Base-by-base conservation (phyloP, 2,113 vertebrate species). In the Pelusios castaneus region DNA sequence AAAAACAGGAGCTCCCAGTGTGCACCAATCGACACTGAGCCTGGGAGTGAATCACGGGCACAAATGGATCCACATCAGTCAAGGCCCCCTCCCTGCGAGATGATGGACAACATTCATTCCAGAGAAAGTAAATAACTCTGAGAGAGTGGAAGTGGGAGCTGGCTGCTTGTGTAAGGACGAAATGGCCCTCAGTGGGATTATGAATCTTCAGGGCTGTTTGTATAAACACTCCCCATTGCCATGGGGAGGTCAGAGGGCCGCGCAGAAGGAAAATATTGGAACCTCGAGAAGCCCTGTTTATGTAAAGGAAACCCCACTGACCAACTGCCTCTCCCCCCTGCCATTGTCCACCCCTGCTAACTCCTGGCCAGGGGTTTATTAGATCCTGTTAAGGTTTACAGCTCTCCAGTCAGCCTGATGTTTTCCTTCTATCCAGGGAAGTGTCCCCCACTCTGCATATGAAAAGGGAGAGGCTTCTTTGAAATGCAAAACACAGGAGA, bases 401-500 rank as follows among this genome's bases (percentile, higher is more conserved):
- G 52, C 55, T 76, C 29, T 27, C 73, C 11, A 5, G 2, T 19
- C 38, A 41, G 38, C 88, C 82, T 31, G 56, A 45, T 27, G 91
- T 75, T 94, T 73, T 58, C 82, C 77, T 91, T 43, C 24, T 84
- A 9, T 84, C 49, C 63, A 24, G 56, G 2, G 0, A 88, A 80
- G 86, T 79, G 51, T 24, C 78, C 24, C 41, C 24, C 12, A 27
- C 73, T 16, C 22, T 6, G 86, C 84, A 84, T 92, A 91, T 95
- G 93, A 93, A 95, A 84, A 76, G 91, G 38, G 52, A 58, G 16
- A 75, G 45, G 60, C 1, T 8, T 92, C 92, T 96, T 94, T 95
- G 92, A 96, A 96, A 95, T 95, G 96, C 90, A 90, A 90, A 97
- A 90, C 2, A 52, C 11, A 8, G 73, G n/a, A 80, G 25, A 82